Base-by-base conservation (phyloP, 2,113 vertebrate genomes). In the Tupaia tana region DNA sequence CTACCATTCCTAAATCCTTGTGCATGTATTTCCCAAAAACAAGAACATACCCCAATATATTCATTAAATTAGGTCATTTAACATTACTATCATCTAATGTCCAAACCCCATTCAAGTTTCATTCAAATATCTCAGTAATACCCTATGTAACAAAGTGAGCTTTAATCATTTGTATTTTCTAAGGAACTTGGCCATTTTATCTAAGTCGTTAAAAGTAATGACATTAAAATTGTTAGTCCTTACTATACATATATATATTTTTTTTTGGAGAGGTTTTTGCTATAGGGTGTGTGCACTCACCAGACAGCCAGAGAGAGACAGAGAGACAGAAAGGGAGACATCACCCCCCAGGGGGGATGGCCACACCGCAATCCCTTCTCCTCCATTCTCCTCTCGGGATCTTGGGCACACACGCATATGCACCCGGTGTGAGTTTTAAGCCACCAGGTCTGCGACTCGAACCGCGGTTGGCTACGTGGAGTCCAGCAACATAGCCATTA, bases 41-140 rank as follows among this genome's bases (percentile, higher is more conserved):
- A 91, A 92, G 54, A 89, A 87, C n/a, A 64, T 63, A 86, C 12
- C 19, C 3, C 14, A 95, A 77, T 52, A 63, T 2, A 92, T 73
- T 9, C 24, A 86, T 91, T 92, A 86, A 95, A 82, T 86, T 27
- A 81, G 75, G 54, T 22, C 13, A 89, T 86, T 64, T 77, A 95
- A 83, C 3, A 73, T 70, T 11, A 75, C 24, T 78, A n/a, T 78
- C 15, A 77, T 74, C 16, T 93, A 94, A 75, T 64, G 15, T 59
- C 70, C 80, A 89, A 93, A 61, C 16, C 5, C 22, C 52, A 78
- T n/a, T 91, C 27, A 78, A 73, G 25, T 88, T 96, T 95, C 84
- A 91, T 71, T 66, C 73, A 63, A 87, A 92, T 90, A 29, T 59
- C 74, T 13, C 52, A 80, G 83, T 64, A 74, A 80, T 67, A 10